These are phyloP conservation scores for Apodemus sylvaticus DNA, from an alignment of 2,113 vertebrate genomes.

Conservation along the genomic window DNA sequence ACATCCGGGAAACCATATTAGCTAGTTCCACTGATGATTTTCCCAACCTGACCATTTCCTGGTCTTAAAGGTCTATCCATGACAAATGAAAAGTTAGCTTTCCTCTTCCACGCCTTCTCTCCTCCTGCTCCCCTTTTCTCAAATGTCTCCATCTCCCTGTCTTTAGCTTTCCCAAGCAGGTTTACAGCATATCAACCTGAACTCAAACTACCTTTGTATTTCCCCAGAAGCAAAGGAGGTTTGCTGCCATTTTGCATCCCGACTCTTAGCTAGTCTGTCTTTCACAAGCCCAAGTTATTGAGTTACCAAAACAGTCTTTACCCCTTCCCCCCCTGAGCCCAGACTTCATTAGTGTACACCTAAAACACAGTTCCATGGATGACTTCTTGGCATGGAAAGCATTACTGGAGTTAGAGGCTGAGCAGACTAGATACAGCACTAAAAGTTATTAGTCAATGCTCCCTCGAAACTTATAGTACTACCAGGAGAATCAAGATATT, in stretches of 20 bases:
- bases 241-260: constrained; percentile 14
- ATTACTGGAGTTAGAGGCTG: background rate
- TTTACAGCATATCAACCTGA: background rate
- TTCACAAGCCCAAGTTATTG: background rate
- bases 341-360: background rate
- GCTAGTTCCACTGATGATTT: constrained; percentile 5
- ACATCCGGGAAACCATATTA: background rate
- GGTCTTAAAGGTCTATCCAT: background rate
- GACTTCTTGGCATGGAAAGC: background rate
- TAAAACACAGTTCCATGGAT: background rate
- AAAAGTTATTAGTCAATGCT: background rate
- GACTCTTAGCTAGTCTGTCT: constrained; percentile 13
- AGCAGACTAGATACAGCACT: background rate
- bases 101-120: background rate
- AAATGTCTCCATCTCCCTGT: background rate
- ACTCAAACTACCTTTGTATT: constrained; percentile 22
- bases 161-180: background rate
- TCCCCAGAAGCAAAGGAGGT: background rate
- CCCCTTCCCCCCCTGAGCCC: background rate
- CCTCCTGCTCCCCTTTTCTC: constrained; percentile 13
- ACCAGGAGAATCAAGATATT: constrained; percentile 17
- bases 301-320: background rate
- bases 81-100: constrained; percentile 20
- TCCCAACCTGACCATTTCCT: constrained; percentile 20
- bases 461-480: background rate